Evolutionary conservation across 2,888 invertebrate genomes (phyloP).

Genomic region (Acrobasis repandana): DNA sequence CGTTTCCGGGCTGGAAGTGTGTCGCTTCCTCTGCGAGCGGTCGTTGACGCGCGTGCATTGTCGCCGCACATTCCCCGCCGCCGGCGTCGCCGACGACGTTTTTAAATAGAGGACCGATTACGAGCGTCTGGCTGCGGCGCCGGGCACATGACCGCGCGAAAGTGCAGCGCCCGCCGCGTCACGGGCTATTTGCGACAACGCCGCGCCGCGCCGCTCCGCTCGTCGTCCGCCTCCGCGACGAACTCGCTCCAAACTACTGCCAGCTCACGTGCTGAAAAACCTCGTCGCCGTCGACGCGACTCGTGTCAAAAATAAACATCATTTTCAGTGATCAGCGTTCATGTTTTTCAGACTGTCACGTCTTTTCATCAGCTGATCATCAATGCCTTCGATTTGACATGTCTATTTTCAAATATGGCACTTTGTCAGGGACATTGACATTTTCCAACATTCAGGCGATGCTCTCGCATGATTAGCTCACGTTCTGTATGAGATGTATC

Average conservation of each 20-base stretch:
- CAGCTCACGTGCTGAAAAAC: conserved; percentile 6
- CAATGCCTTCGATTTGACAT: not conserved
- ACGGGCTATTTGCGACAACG: conserved; percentile 77
- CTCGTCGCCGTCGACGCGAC: conserved; percentile 12
- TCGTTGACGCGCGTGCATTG: conserved; percentile 78
- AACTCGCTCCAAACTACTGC: conserved; percentile 30
- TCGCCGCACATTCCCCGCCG: conserved; percentile 77
- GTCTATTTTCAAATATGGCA: conserved; percentile 18
- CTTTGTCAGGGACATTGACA: conserved; percentile 27
- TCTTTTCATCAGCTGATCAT: conserved; percentile 11
- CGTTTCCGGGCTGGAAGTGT: conserved; percentile 82
- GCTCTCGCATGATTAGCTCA: conserved; percentile 6
- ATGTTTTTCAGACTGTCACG: conserved; percentile 7
- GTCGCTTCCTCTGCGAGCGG: conserved; percentile 79
- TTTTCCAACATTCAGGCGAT: conserved; percentile 19
- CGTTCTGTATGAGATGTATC: conserved; percentile 21
- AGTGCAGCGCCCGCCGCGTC: conserved; percentile 80
- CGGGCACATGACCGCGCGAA: conserved; percentile 78
- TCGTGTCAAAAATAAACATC: conserved; percentile 22
- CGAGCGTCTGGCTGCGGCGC: conserved; percentile 76
- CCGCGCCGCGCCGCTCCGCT: conserved; percentile 35
- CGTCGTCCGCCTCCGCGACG: conserved; percentile 32
- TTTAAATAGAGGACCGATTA: conserved; percentile 81
- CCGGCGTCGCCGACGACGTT: conserved; percentile 69
- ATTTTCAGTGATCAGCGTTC: not conserved